Conservation (phyloP, 2,113 vertebrate genomes). For the Nothobranchius furzeri region DNA sequence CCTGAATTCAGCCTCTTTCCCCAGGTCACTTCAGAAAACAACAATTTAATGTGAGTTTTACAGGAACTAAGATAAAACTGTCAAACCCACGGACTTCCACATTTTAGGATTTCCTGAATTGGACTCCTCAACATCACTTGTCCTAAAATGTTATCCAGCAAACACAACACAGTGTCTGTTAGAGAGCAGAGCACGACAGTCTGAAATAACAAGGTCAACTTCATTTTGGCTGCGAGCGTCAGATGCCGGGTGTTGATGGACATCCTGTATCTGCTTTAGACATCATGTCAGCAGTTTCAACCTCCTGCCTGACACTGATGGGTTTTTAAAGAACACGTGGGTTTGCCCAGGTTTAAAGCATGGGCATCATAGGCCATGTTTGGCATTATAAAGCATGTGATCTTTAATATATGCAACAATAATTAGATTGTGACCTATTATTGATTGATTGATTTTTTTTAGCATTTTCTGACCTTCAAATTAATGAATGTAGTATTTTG, state of each 20-base stretch:
- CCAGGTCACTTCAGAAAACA: neutral
- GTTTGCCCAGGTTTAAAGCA: constrained; percentile 16
- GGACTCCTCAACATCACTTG: neutral
- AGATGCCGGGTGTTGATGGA: constrained; percentile 22
- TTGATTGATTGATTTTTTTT: neutral
- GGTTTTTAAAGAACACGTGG: neutral
- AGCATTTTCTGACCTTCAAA: neutral
- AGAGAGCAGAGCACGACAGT: neutral
- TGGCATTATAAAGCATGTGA: neutral
- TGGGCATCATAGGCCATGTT: neutral
- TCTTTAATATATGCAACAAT: neutral
- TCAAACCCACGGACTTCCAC: neutral
- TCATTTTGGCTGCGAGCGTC: constrained; percentile 10
- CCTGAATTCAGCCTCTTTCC: constrained; percentile 5
- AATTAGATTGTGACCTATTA: neutral
- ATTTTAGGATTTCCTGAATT: neutral
- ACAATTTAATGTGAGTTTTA: neutral
- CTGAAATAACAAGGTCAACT: constrained; percentile 13
- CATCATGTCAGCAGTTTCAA: constrained; percentile 7
- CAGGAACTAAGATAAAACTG: neutral
- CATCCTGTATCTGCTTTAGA: constrained; percentile 10
- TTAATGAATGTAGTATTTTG: neutral
- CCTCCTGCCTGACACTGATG: constrained; percentile 4
- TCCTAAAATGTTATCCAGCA: neutral
- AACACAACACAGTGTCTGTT: neutral